Percentiles rank a stretch among this genome's conserved stretches.
Conservation (phyloP, 2,113 vertebrate species). For the Cryptomyrus ogoouensis region DNA sequence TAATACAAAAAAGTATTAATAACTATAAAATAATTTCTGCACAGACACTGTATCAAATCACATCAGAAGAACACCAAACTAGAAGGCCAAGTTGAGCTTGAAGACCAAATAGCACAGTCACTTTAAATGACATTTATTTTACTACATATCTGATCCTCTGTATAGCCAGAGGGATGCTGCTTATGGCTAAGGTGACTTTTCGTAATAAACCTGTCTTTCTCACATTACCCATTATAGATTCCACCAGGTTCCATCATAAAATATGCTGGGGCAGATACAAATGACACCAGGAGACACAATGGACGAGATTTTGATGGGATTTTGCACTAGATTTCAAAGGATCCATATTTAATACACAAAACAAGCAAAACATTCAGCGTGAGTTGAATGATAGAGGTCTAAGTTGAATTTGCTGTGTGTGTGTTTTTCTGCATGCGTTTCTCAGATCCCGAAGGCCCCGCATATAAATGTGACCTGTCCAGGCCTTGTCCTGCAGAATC, state of each 20-base stretch:
- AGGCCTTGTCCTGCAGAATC: slow-evolving; percentile 68
- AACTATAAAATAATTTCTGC: background rate
- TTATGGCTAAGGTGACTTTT: background rate
- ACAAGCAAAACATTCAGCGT: background rate
- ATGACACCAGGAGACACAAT: background rate
- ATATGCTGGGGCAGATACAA: background rate
- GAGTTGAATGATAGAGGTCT: background rate
- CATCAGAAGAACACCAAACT: background rate
- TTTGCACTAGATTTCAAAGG: background rate
- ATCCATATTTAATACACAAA: background rate
- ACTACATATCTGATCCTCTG: background rate
- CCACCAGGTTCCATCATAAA: background rate
- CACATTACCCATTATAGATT: background rate
- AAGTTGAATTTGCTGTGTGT: background rate
- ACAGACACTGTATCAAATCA: background rate
- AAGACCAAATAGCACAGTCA: background rate
- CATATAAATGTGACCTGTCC: slow-evolving; percentile 61
- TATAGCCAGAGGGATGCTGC: background rate
- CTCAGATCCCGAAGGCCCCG: background rate
- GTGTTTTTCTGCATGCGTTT: background rate
- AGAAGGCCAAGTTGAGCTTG: background rate
- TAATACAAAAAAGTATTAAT: background rate
- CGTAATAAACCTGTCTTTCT: background rate
- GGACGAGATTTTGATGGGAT: background rate
- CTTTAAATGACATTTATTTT: background rate